Evolutionary conservation across 2,113 vertebrate species (phyloP).

Genomic region (Cochlearius cochlearius): DNA sequence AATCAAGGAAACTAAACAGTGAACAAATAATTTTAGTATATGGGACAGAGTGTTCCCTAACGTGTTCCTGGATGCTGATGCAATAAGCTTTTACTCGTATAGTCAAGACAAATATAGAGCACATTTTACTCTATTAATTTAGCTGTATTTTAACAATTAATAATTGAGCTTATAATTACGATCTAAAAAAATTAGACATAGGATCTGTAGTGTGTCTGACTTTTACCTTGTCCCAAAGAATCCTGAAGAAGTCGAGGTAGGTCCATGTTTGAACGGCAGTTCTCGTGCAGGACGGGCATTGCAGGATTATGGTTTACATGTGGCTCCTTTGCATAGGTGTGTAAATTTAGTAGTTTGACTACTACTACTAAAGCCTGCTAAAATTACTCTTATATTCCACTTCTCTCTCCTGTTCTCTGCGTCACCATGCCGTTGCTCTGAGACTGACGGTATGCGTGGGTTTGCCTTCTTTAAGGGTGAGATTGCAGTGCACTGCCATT

Average conservation of each 20-base stretch:
- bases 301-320: not conserved
- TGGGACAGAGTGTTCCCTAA: not conserved
- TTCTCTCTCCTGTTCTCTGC: not conserved
- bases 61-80: not conserved
- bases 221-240: not conserved
- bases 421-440: rapidly evolving
- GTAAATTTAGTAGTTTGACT: not conserved
- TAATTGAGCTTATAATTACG: not conserved
- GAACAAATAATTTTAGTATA: not conserved
- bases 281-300: rapidly evolving
- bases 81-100: not conserved
- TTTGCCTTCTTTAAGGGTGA: not conserved
- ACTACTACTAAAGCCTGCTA: not conserved
- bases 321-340: not conserved
- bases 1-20: not conserved
- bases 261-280: not conserved
- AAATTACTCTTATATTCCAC: not conserved
- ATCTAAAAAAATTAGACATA: not conserved
- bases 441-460: rapidly evolving
- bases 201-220: not conserved
- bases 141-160: not conserved
- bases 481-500: not conserved
- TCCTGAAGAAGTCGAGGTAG: not conserved
- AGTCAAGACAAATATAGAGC: not conserved
- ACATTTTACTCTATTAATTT: not conserved